Conservation (phyloP, 2,113 vertebrate species). For the Tetrax tetrax region DNA sequence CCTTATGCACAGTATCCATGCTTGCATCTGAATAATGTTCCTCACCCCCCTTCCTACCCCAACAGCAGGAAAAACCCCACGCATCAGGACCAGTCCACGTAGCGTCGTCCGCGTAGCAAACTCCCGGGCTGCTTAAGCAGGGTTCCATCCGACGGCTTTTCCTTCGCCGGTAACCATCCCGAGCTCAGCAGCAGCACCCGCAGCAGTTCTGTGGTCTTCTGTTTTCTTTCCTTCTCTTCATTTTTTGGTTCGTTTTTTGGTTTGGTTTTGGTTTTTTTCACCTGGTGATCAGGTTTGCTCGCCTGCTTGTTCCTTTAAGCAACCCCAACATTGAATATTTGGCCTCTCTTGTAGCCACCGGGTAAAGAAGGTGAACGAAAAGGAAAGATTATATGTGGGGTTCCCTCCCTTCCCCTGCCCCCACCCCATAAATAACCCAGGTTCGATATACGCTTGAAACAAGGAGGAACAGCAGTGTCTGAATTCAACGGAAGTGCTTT, state of each 20-base stretch:
- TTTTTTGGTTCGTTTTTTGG: not conserved
- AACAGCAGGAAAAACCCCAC: conserved; percentile 76
- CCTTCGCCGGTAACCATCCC: conserved; percentile 10
- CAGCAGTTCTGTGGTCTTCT: conserved; percentile 52
- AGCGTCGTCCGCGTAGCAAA: conserved; percentile 54
- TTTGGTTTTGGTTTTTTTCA: too few species aligned
- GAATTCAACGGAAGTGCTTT: conserved; percentile 69
- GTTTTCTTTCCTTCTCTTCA: conserved; percentile 44
- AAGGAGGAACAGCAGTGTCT: conserved; percentile 67
- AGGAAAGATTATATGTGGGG: conserved; percentile 55
- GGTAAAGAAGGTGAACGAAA: conserved; percentile 54
- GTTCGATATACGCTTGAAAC: conserved; percentile 65
- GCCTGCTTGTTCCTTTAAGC: conserved; percentile 4
- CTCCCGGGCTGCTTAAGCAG: conserved; percentile 53
- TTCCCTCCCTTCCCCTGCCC: conserved; percentile 54
- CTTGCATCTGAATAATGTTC: conserved; percentile 87
- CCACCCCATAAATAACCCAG: conserved; percentile 65
- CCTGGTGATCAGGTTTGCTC: not conserved
- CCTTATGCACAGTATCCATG: conserved; percentile 93
- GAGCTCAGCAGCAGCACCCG: conserved; percentile 54
- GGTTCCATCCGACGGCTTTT: conserved; percentile 11
- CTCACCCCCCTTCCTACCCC: conserved; percentile 58
- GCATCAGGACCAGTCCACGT: conserved; percentile 75
- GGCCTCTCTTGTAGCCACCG: conserved; percentile 43
- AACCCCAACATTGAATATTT: not conserved